A percentile compares a stretch with the other conserved stretches of the same genome.
Evolutionary conservation across 2,888 invertebrate species (phyloP).

Genomic region (Dione juno): DNA sequence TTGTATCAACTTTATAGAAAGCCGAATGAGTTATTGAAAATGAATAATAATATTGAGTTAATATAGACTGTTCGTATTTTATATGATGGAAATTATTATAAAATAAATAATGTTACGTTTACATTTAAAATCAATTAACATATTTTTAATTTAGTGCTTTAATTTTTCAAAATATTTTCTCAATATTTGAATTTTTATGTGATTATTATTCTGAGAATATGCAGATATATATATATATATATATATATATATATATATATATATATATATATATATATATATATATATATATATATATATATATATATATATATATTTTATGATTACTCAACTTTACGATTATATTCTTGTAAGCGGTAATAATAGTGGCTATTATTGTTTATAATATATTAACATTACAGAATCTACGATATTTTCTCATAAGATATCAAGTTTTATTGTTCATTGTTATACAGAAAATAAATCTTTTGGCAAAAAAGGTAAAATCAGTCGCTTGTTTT

Average conservation of each 20-base stretch:
- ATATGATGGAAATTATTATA: background rate
- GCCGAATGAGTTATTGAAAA: background rate
- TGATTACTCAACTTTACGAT: background rate
- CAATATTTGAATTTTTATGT: background rate
- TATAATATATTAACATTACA: background rate
- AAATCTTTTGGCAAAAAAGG: conserved; percentile 24
- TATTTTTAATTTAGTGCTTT: background rate
- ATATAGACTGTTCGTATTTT: background rate
- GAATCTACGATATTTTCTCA: conserved; percentile 10
- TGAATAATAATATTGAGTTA: background rate
- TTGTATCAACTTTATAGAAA: background rate
- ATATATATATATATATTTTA: no score
- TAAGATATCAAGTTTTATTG: conserved; percentile 44
- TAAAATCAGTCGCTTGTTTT: conserved; percentile 14
- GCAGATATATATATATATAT: background rate
- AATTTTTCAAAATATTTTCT: background rate
- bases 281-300: background rate
- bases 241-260: no score
- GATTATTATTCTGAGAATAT: background rate
- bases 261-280: no score
- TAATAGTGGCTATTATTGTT: background rate
- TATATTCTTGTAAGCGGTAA: conserved; percentile 1
- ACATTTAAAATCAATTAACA: background rate
- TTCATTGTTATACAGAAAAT: conserved; percentile 34
- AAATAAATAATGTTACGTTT: background rate